phyloP scores from a whole-genome alignment of 2,797 vertebrate species.

The Schizopygopsis pylzovi region DNA sequence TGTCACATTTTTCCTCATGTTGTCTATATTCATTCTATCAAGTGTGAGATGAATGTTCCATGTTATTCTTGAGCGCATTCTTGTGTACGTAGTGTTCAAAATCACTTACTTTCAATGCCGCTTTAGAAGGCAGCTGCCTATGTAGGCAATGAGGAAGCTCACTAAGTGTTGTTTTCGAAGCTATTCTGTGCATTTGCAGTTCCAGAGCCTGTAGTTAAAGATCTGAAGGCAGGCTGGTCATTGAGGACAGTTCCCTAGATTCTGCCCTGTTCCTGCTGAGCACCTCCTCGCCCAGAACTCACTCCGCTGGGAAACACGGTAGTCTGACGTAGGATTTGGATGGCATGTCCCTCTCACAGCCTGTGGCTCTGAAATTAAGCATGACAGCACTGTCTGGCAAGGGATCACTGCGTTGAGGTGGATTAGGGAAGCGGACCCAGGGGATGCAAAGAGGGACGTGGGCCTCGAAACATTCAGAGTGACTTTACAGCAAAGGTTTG shows the following conservation, averaged over 20 bases:
- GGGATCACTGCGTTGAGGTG: slow-evolving; percentile 12
- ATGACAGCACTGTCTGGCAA: slow-evolving; percentile 27
- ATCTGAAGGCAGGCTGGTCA: background rate
- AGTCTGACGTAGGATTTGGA: slow-evolving; percentile 12
- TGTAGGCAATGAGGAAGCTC: background rate
- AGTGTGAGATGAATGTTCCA: background rate
- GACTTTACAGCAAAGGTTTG: slow-evolving; percentile 32
- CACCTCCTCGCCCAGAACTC: background rate
- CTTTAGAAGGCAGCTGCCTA: too few species aligned
- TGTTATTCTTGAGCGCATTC: background rate
- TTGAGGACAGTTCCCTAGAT: background rate
- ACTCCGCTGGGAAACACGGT: slow-evolving; percentile 6
- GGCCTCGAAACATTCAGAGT: slow-evolving; percentile 17
- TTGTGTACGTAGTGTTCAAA: background rate
- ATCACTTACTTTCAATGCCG: too few species aligned
- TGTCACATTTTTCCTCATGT: background rate
- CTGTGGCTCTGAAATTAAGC: slow-evolving; percentile 30
- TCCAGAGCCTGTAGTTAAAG: background rate
- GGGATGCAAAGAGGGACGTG: slow-evolving; percentile 1
- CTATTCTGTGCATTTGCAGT: background rate
- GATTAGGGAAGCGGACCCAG: slow-evolving; percentile 21
- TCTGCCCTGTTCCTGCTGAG: background rate
- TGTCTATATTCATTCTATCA: background rate
- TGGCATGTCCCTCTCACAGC: slow-evolving; percentile 13
- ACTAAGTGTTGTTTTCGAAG: background rate